Conservation (phyloP, 2,888 invertebrate species). For the Gryllus longicercus region DNA sequence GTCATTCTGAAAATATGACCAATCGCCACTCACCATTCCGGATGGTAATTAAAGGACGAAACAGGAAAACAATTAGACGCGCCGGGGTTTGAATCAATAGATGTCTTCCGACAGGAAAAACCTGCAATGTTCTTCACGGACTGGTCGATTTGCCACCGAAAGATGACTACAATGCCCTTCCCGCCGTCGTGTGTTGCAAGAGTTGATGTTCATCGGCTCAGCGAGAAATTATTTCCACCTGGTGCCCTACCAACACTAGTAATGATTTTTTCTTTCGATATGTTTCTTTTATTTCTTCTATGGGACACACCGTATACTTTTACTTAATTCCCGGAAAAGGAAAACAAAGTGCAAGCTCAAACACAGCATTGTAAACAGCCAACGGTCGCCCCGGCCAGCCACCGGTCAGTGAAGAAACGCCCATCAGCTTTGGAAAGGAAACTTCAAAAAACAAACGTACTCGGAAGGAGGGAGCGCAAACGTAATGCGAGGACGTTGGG, state of each 20-base stretch:
- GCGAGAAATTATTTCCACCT: too few species aligned
- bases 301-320: not conserved
- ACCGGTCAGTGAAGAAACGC: not conserved
- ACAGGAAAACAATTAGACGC: slow-evolving; percentile 8
- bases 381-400: not conserved
- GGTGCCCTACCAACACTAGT: too few species aligned
- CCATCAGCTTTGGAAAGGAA: not conserved
- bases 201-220: not conserved
- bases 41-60: not conserved
- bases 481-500: not conserved
- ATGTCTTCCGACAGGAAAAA: not conserved
- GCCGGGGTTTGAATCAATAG: not conserved
- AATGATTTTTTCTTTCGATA: not conserved
- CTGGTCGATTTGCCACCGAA: not conserved
- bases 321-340: slow-evolving; percentile 10
- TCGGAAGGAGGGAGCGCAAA: not conserved
- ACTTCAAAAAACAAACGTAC: not conserved
- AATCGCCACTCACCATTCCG: too few species aligned
- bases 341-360: not conserved
- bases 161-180: not conserved
- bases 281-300: not conserved
- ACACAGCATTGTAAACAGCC: not conserved
- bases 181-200: not conserved
- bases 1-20: too few species aligned
- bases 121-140: not conserved